Conservation (phyloP, 2,113 vertebrate species). For the Serinus canaria region DNA sequence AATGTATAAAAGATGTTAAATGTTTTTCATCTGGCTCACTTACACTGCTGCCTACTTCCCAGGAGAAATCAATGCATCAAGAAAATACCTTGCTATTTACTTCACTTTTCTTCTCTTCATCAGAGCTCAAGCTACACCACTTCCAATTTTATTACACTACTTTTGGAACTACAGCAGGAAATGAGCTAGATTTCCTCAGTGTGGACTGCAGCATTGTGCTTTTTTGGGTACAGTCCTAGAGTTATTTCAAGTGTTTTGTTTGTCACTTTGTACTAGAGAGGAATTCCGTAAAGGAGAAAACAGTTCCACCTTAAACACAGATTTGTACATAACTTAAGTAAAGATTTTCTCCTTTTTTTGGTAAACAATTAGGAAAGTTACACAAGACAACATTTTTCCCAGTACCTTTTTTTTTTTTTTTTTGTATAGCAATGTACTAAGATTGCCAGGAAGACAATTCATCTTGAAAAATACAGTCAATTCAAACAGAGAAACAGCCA, state of each 20-base stretch:
- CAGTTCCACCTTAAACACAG: not conserved
- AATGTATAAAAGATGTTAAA: not conserved
- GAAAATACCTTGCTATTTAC: not conserved
- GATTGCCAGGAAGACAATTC: not conserved
- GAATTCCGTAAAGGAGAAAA: not conserved
- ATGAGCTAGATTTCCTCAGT: not conserved
- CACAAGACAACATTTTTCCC: not conserved
- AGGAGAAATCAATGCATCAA: not conserved
- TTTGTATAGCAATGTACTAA: not conserved
- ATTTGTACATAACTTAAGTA: not conserved
- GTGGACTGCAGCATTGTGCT: not conserved
- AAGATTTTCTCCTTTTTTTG: not conserved
- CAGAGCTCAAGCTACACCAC: fast-evolving
- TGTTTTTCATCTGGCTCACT: not conserved
- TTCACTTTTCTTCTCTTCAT: not conserved
- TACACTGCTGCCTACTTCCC: not conserved
- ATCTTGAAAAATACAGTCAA: not conserved
- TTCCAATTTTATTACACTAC: not conserved
- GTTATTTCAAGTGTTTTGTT: not conserved
- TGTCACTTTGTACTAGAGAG: not conserved
- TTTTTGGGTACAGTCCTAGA: not conserved
- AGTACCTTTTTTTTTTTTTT: not conserved
- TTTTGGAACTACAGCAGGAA: not conserved
- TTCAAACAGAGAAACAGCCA: not conserved
- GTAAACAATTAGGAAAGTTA: not conserved